A percentile compares a stretch with the other conserved stretches of the same genome.
Evolutionary conservation across 2,113 vertebrate genomes (phyloP).

Genomic region (Varanus komodoensis): DNA sequence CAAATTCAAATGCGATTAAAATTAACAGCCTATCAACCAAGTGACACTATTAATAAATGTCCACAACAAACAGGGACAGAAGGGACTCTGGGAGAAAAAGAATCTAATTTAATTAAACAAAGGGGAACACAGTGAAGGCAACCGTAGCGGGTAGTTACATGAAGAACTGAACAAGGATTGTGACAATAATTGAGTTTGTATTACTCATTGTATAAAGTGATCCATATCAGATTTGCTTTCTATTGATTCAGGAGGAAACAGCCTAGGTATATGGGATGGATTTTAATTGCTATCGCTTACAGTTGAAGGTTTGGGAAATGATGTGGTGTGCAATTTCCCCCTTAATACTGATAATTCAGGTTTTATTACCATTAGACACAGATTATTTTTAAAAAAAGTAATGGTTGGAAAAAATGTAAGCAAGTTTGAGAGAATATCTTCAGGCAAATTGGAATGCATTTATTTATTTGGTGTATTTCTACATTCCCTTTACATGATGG

Average conservation of each 20-base stretch:
- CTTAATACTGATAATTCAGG: constrained; percentile 42
- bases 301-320: constrained; percentile 12
- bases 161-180: constrained; percentile 64
- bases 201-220: constrained; percentile 47
- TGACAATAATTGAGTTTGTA: constrained; percentile 54
- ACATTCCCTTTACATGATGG: neutral
- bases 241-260: constrained; percentile 26
- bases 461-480: neutral
- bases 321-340: constrained; percentile 19
- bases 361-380: constrained; percentile 33
- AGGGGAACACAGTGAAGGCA: constrained; percentile 53
- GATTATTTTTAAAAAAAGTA: neutral
- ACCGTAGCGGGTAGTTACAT: constrained; percentile 40
- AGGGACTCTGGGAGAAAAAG: constrained; percentile 54
- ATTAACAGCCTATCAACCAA: constrained; percentile 73
- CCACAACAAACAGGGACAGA: constrained; percentile 60
- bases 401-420: neutral
- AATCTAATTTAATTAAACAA: constrained; percentile 72
- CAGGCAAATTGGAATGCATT: neutral
- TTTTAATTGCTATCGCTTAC: constrained; percentile 49
- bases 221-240: constrained; percentile 10
- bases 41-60: constrained; percentile 74
- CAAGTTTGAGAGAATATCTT: neutral
- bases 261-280: constrained; percentile 39
- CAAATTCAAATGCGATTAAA: constrained; percentile 70